A percentile compares a stretch with the other conserved stretches of the same genome.
Evolutionary conservation across 2,888 invertebrate species (phyloP).

Genomic region (Ophraella communa): DNA sequence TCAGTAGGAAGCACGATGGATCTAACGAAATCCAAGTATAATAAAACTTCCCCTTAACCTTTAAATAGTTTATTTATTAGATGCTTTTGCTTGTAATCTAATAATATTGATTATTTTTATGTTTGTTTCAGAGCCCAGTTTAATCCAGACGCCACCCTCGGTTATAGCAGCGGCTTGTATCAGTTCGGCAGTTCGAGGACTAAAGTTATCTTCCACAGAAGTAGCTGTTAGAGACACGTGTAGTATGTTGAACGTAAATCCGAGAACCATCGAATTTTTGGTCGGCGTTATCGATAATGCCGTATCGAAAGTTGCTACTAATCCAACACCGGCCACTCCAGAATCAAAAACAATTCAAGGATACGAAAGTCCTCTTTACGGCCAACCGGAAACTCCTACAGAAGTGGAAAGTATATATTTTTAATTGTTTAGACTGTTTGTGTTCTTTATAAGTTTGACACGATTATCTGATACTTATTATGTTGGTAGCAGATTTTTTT

Average conservation of each 20-base stretch:
- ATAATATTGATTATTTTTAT: neutral
- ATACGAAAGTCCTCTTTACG: slow-evolving; percentile 55
- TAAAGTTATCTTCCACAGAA: slow-evolving; percentile 61
- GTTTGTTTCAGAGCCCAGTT: slow-evolving; percentile 71
- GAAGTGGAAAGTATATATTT: slow-evolving; percentile 59
- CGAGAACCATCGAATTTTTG: slow-evolving; percentile 64
- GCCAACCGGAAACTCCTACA: slow-evolving; percentile 59
- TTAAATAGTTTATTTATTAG: too few species aligned
- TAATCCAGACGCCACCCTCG: slow-evolving; percentile 74
- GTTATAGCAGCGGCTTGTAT: slow-evolving; percentile 74
- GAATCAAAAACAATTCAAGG: slow-evolving; percentile 36
- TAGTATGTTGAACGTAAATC: slow-evolving; percentile 62
- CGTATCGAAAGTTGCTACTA: slow-evolving; percentile 60
- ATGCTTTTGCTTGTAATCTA: too few species aligned
- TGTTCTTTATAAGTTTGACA: neutral
- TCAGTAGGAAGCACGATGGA: too few species aligned
- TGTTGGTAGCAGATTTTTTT: slow-evolving; percentile 19
- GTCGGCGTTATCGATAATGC: slow-evolving; percentile 67
- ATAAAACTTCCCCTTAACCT: too few species aligned
- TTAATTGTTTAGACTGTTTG: slow-evolving; percentile 37
- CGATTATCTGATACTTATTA: neutral
- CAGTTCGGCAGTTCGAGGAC: slow-evolving; percentile 71
- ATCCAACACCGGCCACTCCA: slow-evolving; percentile 37
- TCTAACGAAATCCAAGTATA: too few species aligned
- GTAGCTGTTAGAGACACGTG: slow-evolving; percentile 57